Evolutionary conservation across 2,113 vertebrate species (phyloP).

Genomic region (Sminthopsis crassicaudata): DNA sequence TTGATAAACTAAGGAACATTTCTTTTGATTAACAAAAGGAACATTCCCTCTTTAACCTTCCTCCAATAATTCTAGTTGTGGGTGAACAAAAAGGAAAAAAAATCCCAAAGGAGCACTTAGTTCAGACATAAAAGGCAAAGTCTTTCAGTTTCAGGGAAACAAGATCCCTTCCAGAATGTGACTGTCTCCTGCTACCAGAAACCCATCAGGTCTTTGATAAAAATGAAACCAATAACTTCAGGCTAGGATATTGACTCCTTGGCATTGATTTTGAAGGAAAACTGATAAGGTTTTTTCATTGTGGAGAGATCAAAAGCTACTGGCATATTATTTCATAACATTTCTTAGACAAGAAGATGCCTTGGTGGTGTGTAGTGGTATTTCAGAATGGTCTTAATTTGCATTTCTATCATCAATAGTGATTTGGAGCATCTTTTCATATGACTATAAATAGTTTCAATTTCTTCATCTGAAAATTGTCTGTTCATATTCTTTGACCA

Average conservation of each 20-base stretch:
- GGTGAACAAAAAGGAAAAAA: neutral
- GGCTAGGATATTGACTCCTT: neutral
- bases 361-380: neutral
- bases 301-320: neutral
- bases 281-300: neutral
- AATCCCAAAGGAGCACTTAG: neutral
- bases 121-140: neutral
- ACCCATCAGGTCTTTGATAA: neutral
- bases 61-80: neutral
- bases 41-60: neutral
- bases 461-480: no score
- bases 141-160: neutral
- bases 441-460: no score
- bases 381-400: no score
- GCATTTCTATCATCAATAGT: no score
- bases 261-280: neutral
- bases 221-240: neutral
- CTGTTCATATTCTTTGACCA: no score
- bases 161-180: neutral
- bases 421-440: no score
- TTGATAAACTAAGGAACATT: neutral
- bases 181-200: neutral
- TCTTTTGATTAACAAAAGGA: neutral
- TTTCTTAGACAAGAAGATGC: neutral
- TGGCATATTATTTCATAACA: neutral